Evolutionary conservation across 2,113 vertebrate species (phyloP), one percentile per base, ranked within the genome.

Genomic region (Chlorodrepanis virens): DNA sequence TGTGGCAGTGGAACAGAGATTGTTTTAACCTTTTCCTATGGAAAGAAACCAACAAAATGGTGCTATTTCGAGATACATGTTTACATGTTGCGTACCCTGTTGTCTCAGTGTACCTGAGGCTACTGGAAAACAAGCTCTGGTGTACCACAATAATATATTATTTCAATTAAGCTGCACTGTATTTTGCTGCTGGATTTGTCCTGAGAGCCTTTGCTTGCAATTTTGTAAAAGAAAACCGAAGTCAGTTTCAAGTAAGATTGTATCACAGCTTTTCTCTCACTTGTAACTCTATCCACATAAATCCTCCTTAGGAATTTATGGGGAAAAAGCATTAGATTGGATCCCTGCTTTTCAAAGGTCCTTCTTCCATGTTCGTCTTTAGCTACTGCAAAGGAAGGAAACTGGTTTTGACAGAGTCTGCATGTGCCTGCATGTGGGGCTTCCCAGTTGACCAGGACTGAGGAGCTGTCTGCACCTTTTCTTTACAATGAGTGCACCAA

Each of bases 151-250:
- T 89, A 83, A 86, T 91, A 29, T 28, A 56, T 94, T 72, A 65
- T 83, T 91, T 83, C 59, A 85, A 42, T 94, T 79, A 89, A 83
- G 24, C 27, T 82, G 75, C 27, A 31, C 45, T 77, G 9, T 77
- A 16, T 85, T 85, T 94, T 91, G 60, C 77, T 93, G 10, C 74
- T 87, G 74, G 25, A 83, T 93, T 91, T 89, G 25, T 88, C 67
- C 54, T 53, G 47, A 53, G 78, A 87, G 59, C 50, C 52, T 91
- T 2, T 47, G 27, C 35, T 84, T 78, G 33, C 35, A 47, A 27
- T 69, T 87, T 92, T 50, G 25, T 83, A 45, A 72, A 89, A 60
- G 35, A 81, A 83, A 93, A 22, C 13, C 42, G 1, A 82, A 69
- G 25, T 60, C 50, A 14, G 10, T 72, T 93, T 22, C 1, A 4